Evolutionary conservation across 1,140 invertebrate species (phyloP), one percentile per base, ranked within the genome.

Genomic region (Hyposmocoma kahamanoa): DNA sequence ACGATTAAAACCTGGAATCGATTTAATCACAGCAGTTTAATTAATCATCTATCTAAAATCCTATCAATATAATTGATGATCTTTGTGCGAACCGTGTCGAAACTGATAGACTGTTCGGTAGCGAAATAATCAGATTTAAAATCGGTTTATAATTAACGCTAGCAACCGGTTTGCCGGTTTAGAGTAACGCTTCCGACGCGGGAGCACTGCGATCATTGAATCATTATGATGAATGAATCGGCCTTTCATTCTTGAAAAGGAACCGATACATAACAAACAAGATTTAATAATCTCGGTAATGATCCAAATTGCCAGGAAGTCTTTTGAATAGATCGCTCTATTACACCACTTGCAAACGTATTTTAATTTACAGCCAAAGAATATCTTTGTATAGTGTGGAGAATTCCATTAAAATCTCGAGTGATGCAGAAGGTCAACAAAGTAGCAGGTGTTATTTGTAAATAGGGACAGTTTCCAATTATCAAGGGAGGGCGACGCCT

Each of bases 141-240:
- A 76, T 72, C 64, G 56, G 53, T 75, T 78, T 69, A 67, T 84
- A 82, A 84, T 81, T 80, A 77, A 76, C 67, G 67, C 64, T 56
- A 49, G 26, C 42, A 63, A 81, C 77, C 76, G 78, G 81, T 81
- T 72, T 56, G n/a, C 32, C 18, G 15, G 8, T 17, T 36, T 17
- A 57, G 56, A 69, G 58, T 62, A 61, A 71, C 62, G 65, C 51
- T 53, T 72, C 62, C 59, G 73, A 75, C 72, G 71, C 67, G 59
- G 70, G 59, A 69, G 62, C 69, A 62, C 57, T 43, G 53, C 55
- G 59, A 54, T 62, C 66, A 68, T 65, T 58, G 53, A 72, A 62
- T 79, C 70, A 72, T 82, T 82, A 82, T 72, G 67, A 79, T 75
- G 67, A 79, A 84, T 84, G 77, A 84, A 80, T 80, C 66, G 68